Evolutionary conservation across 2,113 vertebrate species (phyloP), one percentile per base, ranked within the genome.

Genomic region (Chionodraco myersi): DNA sequence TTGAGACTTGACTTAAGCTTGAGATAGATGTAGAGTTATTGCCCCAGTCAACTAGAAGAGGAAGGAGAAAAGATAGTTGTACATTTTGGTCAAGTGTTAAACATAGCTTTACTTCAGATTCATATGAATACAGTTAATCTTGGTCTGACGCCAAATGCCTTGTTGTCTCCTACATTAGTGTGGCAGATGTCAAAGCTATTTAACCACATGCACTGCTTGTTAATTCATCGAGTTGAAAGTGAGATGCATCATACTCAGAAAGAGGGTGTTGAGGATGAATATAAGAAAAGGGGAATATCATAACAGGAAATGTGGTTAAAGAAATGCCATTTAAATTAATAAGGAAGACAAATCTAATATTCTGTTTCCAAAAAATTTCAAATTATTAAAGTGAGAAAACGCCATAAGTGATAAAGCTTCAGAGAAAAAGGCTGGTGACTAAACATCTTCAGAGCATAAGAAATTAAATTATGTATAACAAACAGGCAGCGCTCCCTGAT

Each of bases 401-500:
- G 15, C 10, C 54, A 3, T 64, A 30, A 4, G 30, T 4, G 54
- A 4, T 3, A 18, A 49, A 44, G 36, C 61, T 67, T 76, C 10
- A 77, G 49, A 26, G 51, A 16, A 73, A 74, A 57, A 7, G 36
- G 11, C 45, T 11, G 41, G 64, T 18, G 30, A 34, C 4, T n/a
- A 51, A 72, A 56, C 73, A 16, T 61, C 54, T 71, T 64, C 68
- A n/a, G 12, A 69, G 34, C 52, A 48, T 75, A 44, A 60, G 6
- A 78, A 73, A 80, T 66, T 77, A 21, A 80, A 72, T 80, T 78
- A 69, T 59, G 51, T 72, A 15, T 34, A 84, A 66, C 65, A 82
- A 84, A 86, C 68, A 77, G 65, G 69, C 67, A 54, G 58, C 3
- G 30, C 47, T 78, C 85, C 52, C 80, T 57, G 36, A 79, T 69